Conservation (phyloP, 2,888 invertebrate species). For the Macrosiphum euphorbiae region DNA sequence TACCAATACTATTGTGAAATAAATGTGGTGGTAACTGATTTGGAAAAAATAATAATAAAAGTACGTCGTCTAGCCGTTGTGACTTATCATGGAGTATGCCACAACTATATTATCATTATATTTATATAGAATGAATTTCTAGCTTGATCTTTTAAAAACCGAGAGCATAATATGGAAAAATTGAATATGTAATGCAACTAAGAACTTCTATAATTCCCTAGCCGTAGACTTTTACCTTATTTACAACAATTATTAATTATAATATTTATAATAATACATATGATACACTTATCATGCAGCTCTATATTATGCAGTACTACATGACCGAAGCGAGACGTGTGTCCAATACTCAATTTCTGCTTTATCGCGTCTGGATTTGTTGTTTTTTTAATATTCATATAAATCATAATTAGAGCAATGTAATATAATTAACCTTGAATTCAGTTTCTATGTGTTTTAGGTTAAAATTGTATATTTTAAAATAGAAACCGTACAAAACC, state of each 20-base stretch:
- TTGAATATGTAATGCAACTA: too few species aligned
- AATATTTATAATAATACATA: too few species aligned
- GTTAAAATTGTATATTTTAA: neutral
- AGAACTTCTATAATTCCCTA: neutral
- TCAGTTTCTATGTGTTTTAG: neutral
- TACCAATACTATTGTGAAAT: neutral
- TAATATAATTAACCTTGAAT: neutral
- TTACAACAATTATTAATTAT: neutral
- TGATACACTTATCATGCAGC: neutral
- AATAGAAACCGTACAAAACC: neutral
- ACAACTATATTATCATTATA: neutral
- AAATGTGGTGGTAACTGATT: neutral
- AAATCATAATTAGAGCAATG: neutral
- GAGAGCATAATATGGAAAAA: neutral
- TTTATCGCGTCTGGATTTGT: neutral
- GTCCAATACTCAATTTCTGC: neutral
- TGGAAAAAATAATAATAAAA: neutral
- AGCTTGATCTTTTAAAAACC: neutral
- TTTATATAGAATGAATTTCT: neutral
- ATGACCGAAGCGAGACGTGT: neutral
- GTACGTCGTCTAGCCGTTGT: neutral
- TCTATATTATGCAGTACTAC: neutral
- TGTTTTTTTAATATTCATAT: neutral
- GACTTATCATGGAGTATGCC: neutral
- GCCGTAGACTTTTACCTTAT: neutral